phyloP scores from a whole-genome alignment of 2,113 vertebrate genomes.

The Antechinus stuartii region DNA sequence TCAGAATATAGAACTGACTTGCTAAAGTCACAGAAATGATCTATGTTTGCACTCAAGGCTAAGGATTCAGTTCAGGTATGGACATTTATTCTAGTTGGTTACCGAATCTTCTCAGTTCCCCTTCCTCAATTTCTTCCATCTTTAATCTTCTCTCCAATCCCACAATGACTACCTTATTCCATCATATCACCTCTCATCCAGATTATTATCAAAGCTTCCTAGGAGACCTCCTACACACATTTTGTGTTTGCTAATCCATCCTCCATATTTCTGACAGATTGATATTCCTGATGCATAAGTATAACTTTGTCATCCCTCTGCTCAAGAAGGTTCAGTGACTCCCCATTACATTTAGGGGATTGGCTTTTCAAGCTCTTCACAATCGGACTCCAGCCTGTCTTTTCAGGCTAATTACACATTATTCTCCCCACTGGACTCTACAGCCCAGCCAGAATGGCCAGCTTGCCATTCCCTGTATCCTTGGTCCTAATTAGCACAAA shows the following conservation, averaged over 20 bases:
- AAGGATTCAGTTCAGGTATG: not conserved
- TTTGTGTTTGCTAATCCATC: not conserved
- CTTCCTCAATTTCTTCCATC: not conserved
- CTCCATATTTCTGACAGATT: not conserved
- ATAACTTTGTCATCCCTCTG: not conserved
- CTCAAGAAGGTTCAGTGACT: not conserved
- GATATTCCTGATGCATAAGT: not conserved
- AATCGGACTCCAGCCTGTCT: not conserved
- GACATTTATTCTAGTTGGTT: not conserved
- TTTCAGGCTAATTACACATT: not conserved
- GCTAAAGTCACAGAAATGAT: not conserved
- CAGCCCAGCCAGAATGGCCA: not conserved
- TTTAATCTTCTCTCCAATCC: not conserved
- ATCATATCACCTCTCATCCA: not conserved
- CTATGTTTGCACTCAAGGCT: not conserved
- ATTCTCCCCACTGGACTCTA: not conserved
- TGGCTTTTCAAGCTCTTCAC: not conserved
- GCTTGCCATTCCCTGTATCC: not conserved
- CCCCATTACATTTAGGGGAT: not conserved
- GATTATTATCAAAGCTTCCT: not conserved
- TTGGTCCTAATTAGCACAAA: not conserved
- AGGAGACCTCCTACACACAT: not conserved
- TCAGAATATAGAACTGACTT: not conserved
- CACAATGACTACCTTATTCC: not conserved
- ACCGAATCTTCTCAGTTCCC: not conserved